These are phyloP conservation scores for Mandrillus leucophaeus DNA, from an alignment of 2,113 vertebrate genomes.

Conservation along the genomic window DNA sequence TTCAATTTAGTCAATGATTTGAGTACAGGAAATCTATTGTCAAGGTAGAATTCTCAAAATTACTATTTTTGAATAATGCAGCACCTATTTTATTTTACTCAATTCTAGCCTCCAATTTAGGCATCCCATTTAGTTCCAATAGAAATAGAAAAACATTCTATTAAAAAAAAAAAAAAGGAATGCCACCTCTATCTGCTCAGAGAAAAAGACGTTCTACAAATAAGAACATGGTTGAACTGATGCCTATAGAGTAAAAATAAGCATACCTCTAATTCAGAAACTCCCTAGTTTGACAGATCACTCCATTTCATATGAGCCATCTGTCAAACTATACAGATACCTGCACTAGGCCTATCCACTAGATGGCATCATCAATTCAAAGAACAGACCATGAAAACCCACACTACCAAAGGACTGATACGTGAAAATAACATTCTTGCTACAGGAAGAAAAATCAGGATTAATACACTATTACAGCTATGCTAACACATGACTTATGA, in stretches of 20 bases:
- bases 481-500: neutral
- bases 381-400: neutral
- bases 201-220: neutral
- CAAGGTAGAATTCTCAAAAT: neutral
- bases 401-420: neutral
- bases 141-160: neutral
- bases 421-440: neutral
- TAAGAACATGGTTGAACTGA: neutral
- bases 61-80: constrained; percentile 29
- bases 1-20: constrained; percentile 6
- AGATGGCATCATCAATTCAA: neutral
- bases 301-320: neutral
- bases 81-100: neutral
- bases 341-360: neutral
- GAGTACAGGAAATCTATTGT: neutral
- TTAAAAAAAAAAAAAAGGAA: neutral
- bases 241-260: neutral
- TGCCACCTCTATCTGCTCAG: neutral
- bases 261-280: neutral
- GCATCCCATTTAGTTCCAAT: neutral
- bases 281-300: neutral
- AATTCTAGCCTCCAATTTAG: neutral
- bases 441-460: neutral
- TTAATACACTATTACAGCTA: neutral
- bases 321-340: neutral